phyloP scores from a whole-genome alignment of 2,113 vertebrate species.

The Scortum barcoo region DNA sequence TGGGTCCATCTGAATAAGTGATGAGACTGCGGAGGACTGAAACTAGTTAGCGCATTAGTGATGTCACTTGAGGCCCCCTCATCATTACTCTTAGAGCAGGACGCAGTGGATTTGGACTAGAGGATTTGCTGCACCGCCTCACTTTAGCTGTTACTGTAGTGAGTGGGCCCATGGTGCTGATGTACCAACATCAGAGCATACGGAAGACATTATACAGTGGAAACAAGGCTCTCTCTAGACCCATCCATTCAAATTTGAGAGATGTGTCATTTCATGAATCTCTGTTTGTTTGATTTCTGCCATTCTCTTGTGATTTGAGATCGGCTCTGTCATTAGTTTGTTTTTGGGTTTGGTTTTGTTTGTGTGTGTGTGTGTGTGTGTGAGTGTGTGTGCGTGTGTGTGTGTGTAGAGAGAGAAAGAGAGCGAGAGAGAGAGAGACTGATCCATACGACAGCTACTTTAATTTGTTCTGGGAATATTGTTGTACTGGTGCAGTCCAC shows the following conservation, averaged over 20 bases:
- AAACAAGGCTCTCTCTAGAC: constrained; percentile 32
- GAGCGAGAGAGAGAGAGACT: constrained; percentile 55
- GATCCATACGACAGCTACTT: constrained; percentile 83
- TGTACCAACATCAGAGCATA: constrained; percentile 42
- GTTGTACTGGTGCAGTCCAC: constrained; percentile 78
- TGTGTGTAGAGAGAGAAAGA: constrained; percentile 1
- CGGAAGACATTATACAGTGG: constrained; percentile 29
- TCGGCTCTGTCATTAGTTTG: constrained; percentile 57
- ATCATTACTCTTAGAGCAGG: constrained; percentile 69
- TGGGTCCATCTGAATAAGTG: constrained; percentile 91
- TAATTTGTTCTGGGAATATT: constrained; percentile 87
- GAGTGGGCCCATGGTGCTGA: constrained; percentile 31
- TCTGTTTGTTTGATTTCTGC: constrained; percentile 64
- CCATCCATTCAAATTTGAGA: constrained; percentile 47
- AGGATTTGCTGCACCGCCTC: constrained; percentile 51
- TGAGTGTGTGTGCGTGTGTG: constrained; percentile 10
- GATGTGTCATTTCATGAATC: constrained; percentile 57
- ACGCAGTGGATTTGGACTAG: constrained; percentile 55
- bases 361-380: constrained; percentile 5
- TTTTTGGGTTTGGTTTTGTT: constrained; percentile 26
- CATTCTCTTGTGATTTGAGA: constrained; percentile 59
- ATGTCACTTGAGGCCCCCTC: constrained; percentile 88
- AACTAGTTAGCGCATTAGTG: constrained; percentile 96
- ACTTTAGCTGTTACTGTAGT: constrained; percentile 42
- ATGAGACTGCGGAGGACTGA: constrained; percentile 93